Base-by-base conservation (phyloP, 64 coral and sea anemone genomes). In the Porites lutea region DNA sequence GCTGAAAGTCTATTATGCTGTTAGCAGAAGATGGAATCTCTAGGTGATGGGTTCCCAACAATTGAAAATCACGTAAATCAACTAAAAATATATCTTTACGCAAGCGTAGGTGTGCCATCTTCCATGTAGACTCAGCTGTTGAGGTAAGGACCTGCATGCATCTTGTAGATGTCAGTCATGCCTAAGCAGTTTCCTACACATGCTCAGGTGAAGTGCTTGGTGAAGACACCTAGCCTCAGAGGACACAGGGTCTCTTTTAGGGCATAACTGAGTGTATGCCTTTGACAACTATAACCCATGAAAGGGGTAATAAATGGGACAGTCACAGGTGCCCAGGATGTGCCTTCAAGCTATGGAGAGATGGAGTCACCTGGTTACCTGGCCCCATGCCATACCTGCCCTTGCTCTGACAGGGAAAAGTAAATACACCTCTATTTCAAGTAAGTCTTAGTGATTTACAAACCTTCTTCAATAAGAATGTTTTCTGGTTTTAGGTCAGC, bases 401-500 rank as follows among this genome's bases (percentile, higher is more conserved):
- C 27, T 37, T 37, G 27, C 27, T 37, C 0, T 37, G 27, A 37
- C 27, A 37, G 27, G 27, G 27, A 37, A 37, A 37, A 37, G 27
- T 37, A 37, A 37, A 37, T 37, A 37, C 27, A 37, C 27, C 0
- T 37, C 27, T 37, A 37, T 37, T 37, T 37, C 27, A 37, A 37
- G 27, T 37, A 37, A 37, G 27, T 37, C 27, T 37, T 37, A 37
- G 27, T 9, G n/a, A 45, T 19, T 21, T 77, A 18, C 48, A 71
- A 37, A 77, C 76, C 76, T 79, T 58, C 76, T 79, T 95, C 65
- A 78, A 98, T 79, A n/a, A 98, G 66, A 88, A 98, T 95, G 67
- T 98, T 98, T 67, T 98, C 96, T 83, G 96, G 96, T 65, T 98
- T 98, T 23, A 98, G 69, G 84, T 98, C 96, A 48, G 96, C 93